These are phyloP conservation scores for Ibidorhyncha struthersii DNA, from an alignment of 2,113 vertebrate species.

Conservation along the genomic window DNA sequence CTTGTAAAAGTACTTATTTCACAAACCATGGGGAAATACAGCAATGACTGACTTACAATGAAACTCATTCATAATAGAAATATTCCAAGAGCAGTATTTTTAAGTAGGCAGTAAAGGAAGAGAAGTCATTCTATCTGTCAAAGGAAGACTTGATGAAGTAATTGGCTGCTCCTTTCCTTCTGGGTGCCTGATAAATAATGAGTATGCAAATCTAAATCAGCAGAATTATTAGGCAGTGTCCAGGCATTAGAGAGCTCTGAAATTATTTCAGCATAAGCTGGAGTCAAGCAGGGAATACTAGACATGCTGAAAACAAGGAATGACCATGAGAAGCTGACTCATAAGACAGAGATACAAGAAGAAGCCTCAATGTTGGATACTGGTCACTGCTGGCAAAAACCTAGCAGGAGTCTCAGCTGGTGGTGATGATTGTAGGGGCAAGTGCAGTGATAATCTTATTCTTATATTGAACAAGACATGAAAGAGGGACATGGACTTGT, in stretches of 20 bases:
- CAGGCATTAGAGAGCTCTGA: background rate
- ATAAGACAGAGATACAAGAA: background rate
- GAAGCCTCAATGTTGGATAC: background rate
- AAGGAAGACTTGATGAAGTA: background rate
- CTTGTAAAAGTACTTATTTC: background rate
- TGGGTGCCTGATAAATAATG: background rate
- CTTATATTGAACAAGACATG: background rate
- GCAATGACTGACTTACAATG: background rate
- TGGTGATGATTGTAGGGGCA: background rate
- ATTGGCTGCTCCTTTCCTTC: background rate
- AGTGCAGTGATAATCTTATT: background rate
- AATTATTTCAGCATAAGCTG: background rate
- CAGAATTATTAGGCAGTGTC: background rate
- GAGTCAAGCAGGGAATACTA: background rate
- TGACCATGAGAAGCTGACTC: background rate
- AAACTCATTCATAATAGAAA: background rate
- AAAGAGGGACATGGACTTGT: background rate
- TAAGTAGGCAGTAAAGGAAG: background rate
- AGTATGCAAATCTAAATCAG: background rate
- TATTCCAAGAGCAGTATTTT: background rate
- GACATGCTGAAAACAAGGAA: background rate
- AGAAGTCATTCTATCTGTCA: background rate
- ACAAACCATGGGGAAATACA: background rate
- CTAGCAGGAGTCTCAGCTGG: background rate
- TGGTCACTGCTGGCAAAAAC: background rate